Base-by-base conservation (phyloP, 2,113 vertebrate species). In the Chionomys nivalis region DNA sequence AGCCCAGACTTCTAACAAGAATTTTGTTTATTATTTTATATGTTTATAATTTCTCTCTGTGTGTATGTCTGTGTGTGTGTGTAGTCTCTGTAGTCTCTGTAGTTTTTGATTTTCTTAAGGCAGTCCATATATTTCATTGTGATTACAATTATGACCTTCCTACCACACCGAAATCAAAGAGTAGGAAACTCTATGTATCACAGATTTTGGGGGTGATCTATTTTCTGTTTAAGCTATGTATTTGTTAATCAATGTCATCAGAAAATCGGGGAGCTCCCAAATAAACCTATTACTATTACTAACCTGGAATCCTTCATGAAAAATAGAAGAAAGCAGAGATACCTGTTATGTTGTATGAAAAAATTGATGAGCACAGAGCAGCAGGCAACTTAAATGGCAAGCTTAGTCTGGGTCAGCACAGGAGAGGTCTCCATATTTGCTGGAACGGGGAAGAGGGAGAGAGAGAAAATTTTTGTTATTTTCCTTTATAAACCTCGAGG, bases 311-410 rank as follows among this genome's bases (percentile, higher is more conserved):
- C 4, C 2, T 31, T 39, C n/a, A 31, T 63, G 7, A 26, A 63
- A 63, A 63, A 42, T 19, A 14, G 81, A 63, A 90, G n/a, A 16
- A 39, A 89, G 49, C 12, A 94, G 28, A 88, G 10, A 68, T 75
- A 82, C 19, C 0, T 21, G 12, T 86, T 4, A n/a, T 70, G 42
- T 39, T 47, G 16, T 42, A 55, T 66, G n/a, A 75, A 47, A 14
- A 82, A 76, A 68, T 75, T 73, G 0, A 5, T 44, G 8, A 16
- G 1, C 1, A 0, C 3, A 61, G 33, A 65, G 75, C 2, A 72
- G 1, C 42, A 39, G 36, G 52, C n/a, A 0, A 5, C 0, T 13
- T 70, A 78, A n/a, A 55, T 10, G 0, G 6, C 52, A 79, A 5
- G 77, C 0, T 86, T n/a, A 58, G 21, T 31, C 1, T 7, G 49